Evolutionary conservation across 2,113 vertebrate genomes (phyloP), one percentile per base, ranked within the genome.

Genomic region (Silurus glanis): DNA sequence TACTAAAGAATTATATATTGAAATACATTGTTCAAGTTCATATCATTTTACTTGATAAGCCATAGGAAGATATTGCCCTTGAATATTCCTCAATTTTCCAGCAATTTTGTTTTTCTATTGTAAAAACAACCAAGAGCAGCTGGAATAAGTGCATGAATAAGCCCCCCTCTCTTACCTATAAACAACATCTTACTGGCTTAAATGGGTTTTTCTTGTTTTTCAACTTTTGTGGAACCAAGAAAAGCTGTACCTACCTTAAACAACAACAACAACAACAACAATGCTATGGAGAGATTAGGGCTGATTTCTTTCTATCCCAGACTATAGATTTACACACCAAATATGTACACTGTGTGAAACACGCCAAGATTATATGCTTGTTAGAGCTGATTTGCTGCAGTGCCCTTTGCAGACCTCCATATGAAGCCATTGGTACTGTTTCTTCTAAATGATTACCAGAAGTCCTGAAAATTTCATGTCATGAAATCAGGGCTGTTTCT

Each of bases 11-110:
- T 83, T 49, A 66, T 72, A 79, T 56, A 86, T 69, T 80, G 28
- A 80, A 80, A 61, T 80, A 80, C 19, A 80, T 61, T 80, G 56
- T 61, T 80, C 56, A 61, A 37, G 45, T 61, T 28, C 78, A 45
- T 61, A 17, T 21, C 61, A 66, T 56, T 64, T 85, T 66, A 19
- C 25, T 67, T 83, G 55, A 21, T 47, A 78, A 9, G 9, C 5
- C 61, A 78, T 55, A 25, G 69, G 37, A 47, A 59, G 37, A 64
- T 79, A 9, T 67, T 76, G 59, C 72, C 61, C 75, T 56, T 45
- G 62, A 53, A 56, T 25, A 28, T 55, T 56, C 19, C 49, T 19
- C 47, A 55, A 55, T 78, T 85, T 37, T 53, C 19, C 1, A 28
- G 37, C 45, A 76, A 28, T 75, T 51, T 84, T 51, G 37, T 75